Conservation (phyloP, 2,888 invertebrate species). For the Pristionchus exspectatus region DNA sequence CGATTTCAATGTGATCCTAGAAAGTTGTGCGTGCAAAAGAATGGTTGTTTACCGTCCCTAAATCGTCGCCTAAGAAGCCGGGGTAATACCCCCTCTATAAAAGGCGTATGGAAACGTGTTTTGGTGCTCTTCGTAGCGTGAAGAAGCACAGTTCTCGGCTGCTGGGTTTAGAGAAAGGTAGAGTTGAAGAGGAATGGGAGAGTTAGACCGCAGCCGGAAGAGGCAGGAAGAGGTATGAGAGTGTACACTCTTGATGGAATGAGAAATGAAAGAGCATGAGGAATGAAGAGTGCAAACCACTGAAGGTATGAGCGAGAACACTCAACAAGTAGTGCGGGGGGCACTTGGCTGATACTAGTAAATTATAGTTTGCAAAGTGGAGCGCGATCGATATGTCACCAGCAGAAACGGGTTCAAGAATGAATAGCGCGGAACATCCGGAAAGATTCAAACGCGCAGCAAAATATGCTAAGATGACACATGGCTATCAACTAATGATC, state of each 20-base stretch:
- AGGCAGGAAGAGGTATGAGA: too few species aligned
- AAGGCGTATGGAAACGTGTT: constrained; percentile 24
- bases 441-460: background rate
- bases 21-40: background rate
- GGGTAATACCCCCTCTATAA: background rate
- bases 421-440: background rate
- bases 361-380: constrained; percentile 25
- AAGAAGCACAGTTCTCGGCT: too few species aligned
- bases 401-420: background rate
- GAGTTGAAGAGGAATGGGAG: background rate
- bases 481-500: too few species aligned
- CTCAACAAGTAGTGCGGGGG: background rate
- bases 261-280: background rate
- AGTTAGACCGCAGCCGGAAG: background rate
- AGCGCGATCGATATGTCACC: constrained; percentile 3
- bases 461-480: too few species aligned
- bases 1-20: background rate
- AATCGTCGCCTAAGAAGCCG: background rate
- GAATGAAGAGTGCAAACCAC: background rate
- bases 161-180: background rate
- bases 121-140: background rate
- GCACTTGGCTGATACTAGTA: constrained; percentile 11
- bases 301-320: background rate
- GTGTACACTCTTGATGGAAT: too few species aligned
- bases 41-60: background rate